Evolutionary conservation across 1,140 invertebrate genomes (phyloP), one percentile per base, ranked within the genome.

Genomic region (Pteromalus puparum): DNA sequence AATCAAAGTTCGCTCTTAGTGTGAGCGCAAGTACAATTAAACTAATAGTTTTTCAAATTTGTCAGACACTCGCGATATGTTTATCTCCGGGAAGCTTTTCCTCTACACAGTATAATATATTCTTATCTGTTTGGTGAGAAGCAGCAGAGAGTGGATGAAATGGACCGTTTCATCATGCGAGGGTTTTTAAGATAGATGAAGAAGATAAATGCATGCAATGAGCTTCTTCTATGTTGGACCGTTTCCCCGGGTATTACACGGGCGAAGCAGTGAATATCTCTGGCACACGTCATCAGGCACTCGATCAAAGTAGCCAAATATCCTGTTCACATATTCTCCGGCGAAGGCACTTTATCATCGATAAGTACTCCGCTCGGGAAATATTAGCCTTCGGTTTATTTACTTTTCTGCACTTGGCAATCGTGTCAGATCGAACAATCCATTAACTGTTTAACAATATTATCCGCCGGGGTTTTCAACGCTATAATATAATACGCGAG

Each of bases 271-370:
- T 67, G 53, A 77, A 83, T 72, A 78, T 83, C 70, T 74, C 83
- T 80, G 53, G n/a, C 77, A 74, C 34, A 30, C 83, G 68, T 74
- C 68, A 80, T 74, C 68, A 80, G 48, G 26, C 68, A 80, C 48
- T 79, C 76, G 68, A 84, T 84, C 48, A 75, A 72, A 73, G 28
- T 53, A 79, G 13, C 46, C 67, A 79, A 80, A 84, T 68, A 84
- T 80, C 77, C 46, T 65, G 13, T 74, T 65, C 83, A 18, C 76
- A 73, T 79, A 48, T 46, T 70, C 18, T 3, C n/a, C 30, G 18
- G 48, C 24, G 24, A 65, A 42, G 34, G n/a, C 48, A 76, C 38
- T 81, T 76, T 76, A 85, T 81, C 83, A 76, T 75, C 38, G 38
- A 75, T 76, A 38, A 85, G 26, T 42, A 42, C 38, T 77, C 53